Conservation (phyloP, 2,113 vertebrate genomes). For the Tringa solitaria region DNA sequence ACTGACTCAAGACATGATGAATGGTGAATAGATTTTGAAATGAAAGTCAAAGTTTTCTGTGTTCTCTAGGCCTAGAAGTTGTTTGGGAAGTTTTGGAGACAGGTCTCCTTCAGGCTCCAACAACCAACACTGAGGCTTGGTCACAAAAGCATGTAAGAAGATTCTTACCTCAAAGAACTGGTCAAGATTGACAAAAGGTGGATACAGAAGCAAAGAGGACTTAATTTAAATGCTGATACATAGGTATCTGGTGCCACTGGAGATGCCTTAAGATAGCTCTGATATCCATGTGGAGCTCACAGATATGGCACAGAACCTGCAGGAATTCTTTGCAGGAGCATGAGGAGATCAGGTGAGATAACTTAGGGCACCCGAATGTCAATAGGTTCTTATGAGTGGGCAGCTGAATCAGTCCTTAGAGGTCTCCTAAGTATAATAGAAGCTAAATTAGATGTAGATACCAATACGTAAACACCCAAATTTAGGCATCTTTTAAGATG, state of each 20-base stretch:
- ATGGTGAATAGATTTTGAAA: not conserved
- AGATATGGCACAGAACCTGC: not conserved
- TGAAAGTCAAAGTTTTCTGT: not conserved
- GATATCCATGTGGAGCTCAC: not conserved
- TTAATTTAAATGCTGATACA: not conserved
- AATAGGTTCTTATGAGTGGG: not conserved
- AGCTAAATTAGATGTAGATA: not conserved
- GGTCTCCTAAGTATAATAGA: not conserved
- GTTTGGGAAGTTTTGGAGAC: not conserved
- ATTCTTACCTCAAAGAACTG: not conserved
- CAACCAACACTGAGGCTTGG: not conserved
- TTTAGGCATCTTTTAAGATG: not conserved
- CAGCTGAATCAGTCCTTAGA: not conserved
- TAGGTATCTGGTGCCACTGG: not conserved
- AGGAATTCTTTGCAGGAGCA: not conserved
- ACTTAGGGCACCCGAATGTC: not conserved
- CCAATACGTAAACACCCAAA: not conserved
- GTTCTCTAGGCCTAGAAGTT: not conserved
- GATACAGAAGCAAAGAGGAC: not conserved
- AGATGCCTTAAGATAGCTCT: not conserved
- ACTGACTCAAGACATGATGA: not conserved
- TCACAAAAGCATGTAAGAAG: not conserved
- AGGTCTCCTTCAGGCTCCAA: not conserved
- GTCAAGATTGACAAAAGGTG: not conserved
- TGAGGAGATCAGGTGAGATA: not conserved